phyloP scores from a whole-genome alignment of 2,888 invertebrate genomes.

The Omphaloscelis lunosa region DNA sequence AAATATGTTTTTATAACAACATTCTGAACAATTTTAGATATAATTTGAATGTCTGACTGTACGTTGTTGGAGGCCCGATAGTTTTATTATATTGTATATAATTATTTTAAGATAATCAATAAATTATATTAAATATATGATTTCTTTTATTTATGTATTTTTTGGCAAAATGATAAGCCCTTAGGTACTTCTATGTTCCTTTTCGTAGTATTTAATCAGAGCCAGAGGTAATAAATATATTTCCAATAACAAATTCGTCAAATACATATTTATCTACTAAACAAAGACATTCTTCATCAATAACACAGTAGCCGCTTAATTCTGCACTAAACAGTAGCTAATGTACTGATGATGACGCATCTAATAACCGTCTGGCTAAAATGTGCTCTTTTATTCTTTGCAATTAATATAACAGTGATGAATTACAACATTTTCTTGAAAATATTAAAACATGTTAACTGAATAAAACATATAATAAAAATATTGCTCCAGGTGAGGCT shows the following conservation, averaged over 20 bases:
- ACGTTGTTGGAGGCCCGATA: slow-evolving; percentile 37
- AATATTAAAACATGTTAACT: too few species aligned
- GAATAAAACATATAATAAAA: slow-evolving; percentile 69
- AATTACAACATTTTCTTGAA: not conserved
- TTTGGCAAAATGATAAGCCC: not conserved
- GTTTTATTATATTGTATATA: slow-evolving; percentile 63
- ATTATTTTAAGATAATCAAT: slow-evolving; percentile 65
- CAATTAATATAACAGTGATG: not conserved
- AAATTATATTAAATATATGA: slow-evolving; percentile 58
- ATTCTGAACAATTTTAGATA: slow-evolving; percentile 3
- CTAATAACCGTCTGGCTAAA: not conserved
- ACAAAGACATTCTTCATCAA: too few species aligned
- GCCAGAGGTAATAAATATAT: not conserved
- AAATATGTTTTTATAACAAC: not conserved
- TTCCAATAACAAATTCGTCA: not conserved
- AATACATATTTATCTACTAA: not conserved
- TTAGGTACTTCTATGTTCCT: not conserved
- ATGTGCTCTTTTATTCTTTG: not conserved
- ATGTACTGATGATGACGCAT: not conserved
- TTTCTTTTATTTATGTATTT: slow-evolving; percentile 41
- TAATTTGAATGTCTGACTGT: slow-evolving; percentile 26
- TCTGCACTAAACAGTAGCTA: not conserved
- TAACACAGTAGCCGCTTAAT: not conserved
- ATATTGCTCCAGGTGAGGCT: slow-evolving; percentile 99
- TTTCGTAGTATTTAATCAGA: not conserved